Percentiles rank a stretch among this genome's conserved stretches.
phyloP scores from a whole-genome alignment of 2,888 invertebrate species.

The Chydorus sphaericus region DNA sequence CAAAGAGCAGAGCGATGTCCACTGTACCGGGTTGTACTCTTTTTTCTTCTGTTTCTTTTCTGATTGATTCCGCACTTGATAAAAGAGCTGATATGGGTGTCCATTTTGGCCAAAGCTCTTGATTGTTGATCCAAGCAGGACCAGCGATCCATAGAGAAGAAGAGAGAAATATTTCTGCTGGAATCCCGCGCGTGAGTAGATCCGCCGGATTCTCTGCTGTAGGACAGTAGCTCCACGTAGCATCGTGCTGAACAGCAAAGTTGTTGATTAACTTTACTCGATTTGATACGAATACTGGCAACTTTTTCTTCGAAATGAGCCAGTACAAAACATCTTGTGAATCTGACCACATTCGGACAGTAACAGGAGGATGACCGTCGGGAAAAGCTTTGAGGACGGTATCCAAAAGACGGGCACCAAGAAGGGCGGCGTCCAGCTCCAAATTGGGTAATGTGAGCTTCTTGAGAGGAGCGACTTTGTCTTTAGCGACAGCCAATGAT shows the following conservation, averaged over 20 bases:
- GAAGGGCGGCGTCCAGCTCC: background rate
- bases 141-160: background rate
- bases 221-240: background rate
- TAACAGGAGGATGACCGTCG: background rate
- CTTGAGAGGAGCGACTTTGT: conserved; percentile 1
- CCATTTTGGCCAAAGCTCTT: background rate
- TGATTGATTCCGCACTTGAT: no score
- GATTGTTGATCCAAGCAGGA: background rate
- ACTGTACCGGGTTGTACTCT: no score
- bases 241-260: background rate
- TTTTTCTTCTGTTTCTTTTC: no score
- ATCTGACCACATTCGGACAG: conserved; percentile 2
- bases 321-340: conserved; percentile 8
- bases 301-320: background rate
- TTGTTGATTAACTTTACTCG: background rate
- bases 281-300: background rate
- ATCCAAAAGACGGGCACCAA: background rate
- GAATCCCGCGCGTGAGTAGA: background rate
- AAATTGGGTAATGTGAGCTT: conserved; percentile 3
- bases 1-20: no score
- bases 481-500: background rate
- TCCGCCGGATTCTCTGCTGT: conserved; percentile 5
- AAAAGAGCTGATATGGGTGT: no score
- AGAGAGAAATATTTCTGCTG: background rate
- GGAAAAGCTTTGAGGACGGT: background rate